Percentiles rank a stretch among this genome's conserved stretches.
Evolutionary conservation across 2,113 vertebrate genomes (phyloP).

Genomic region (Bubalus kerabau): DNA sequence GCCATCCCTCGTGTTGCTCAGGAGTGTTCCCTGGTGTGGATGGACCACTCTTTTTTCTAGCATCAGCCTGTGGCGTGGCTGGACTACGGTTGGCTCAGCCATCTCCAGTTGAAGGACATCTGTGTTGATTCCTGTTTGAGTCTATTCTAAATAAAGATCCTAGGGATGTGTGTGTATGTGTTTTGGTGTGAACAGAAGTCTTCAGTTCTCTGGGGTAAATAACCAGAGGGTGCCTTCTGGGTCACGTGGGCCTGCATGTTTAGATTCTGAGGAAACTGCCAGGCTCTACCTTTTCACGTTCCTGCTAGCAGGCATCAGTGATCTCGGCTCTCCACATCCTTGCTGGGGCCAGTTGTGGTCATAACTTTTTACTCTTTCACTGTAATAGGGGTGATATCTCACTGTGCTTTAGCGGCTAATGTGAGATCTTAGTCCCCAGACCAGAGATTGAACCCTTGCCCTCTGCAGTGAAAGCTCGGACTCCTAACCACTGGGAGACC

Average conservation of each 20-base stretch:
- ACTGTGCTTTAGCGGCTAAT: neutral
- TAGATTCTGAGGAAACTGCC: neutral
- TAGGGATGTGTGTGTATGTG: too few species aligned
- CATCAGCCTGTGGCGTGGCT: neutral
- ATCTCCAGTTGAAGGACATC: too few species aligned
- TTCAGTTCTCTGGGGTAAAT: neutral
- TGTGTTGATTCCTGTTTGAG: neutral
- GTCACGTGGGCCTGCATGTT: neutral
- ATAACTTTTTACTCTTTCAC: neutral
- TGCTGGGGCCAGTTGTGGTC: neutral
- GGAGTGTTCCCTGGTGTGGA: rapidly evolving
- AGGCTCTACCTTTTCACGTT: neutral
- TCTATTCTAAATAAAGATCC: neutral
- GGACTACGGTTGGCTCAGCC: rapidly evolving
- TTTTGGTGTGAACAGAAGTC: neutral
- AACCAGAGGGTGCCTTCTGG: neutral
- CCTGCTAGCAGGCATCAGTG: rapidly evolving
- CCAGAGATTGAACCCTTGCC: neutral
- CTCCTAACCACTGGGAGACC: too few species aligned
- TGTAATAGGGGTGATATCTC: neutral
- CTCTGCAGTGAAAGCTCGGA: neutral
- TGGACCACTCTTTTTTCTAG: rapidly evolving
- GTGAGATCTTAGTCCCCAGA: neutral
- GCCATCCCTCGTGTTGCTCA: rapidly evolving
- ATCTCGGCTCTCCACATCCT: neutral